phyloP scores from a whole-genome alignment of 2,113 vertebrate genomes.

The Clarias batrachus region DNA sequence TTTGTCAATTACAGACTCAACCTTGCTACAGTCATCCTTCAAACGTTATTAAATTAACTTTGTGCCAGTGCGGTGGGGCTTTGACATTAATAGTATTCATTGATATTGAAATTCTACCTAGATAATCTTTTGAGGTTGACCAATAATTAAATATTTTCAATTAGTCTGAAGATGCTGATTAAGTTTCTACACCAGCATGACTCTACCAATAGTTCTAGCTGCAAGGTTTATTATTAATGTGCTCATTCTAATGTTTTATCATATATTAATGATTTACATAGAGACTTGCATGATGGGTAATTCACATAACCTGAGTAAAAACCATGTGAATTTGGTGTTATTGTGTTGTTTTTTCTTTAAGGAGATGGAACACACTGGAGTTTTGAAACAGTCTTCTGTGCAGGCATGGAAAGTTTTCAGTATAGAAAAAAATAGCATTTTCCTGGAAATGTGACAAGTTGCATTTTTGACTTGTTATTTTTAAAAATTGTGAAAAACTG shows the following conservation, averaged over 20 bases:
- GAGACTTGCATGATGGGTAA: background rate
- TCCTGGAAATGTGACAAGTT: background rate
- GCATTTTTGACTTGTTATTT: background rate
- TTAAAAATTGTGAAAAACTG: background rate
- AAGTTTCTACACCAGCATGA: background rate
- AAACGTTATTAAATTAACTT: slow-evolving; percentile 36
- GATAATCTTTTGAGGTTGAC: slow-evolving; percentile 25
- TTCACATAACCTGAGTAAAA: background rate
- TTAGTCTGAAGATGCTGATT: background rate
- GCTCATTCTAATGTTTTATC: background rate
- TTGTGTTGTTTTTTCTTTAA: background rate
- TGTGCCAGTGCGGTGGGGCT: slow-evolving; percentile 20
- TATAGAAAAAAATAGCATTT: background rate
- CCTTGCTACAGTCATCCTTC: slow-evolving; percentile 45
- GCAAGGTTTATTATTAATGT: background rate
- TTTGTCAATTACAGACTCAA: slow-evolving; percentile 43
- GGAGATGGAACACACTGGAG: background rate
- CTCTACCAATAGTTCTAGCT: background rate
- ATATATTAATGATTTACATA: no score
- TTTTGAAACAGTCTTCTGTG: background rate
- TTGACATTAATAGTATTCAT: slow-evolving; percentile 24
- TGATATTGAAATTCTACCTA: slow-evolving; percentile 13
- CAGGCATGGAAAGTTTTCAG: background rate
- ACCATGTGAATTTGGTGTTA: no score
- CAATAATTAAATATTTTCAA: slow-evolving; percentile 5